Evolutionary conservation across 2,888 invertebrate species (phyloP).

Genomic region (Machimus atricapillus): DNA sequence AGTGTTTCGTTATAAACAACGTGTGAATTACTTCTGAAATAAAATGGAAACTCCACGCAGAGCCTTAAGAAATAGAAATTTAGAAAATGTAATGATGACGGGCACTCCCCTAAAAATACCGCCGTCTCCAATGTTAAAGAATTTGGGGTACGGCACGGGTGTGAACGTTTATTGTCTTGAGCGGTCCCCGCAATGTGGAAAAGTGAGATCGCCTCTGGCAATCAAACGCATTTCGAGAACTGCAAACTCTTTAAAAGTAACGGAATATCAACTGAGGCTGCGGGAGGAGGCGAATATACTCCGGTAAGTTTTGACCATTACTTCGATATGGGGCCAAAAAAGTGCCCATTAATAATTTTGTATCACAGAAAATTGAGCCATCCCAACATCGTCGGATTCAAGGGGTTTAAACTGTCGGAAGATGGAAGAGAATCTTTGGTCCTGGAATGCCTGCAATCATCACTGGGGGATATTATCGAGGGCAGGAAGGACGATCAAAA

Average conservation of each 20-base stretch:
- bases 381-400: slow-evolving; percentile 84
- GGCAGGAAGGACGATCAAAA: slow-evolving; percentile 66
- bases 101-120: slow-evolving; percentile 67
- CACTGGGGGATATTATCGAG: slow-evolving; percentile 79
- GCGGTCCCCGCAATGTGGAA: slow-evolving; percentile 73
- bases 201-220: slow-evolving; percentile 84
- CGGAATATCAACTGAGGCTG: slow-evolving; percentile 66
- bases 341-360: neutral
- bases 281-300: slow-evolving; percentile 76
- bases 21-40: neutral
- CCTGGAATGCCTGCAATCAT: slow-evolving; percentile 79
- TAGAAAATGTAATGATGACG: slow-evolving; percentile 52
- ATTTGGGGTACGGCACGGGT: slow-evolving; percentile 81
- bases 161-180: slow-evolving; percentile 79
- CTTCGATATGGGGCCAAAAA: neutral
- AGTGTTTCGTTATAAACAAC: neutral
- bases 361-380: slow-evolving; percentile 68
- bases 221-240: slow-evolving; percentile 73
- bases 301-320: slow-evolving; percentile 55
- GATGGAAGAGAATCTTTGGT: slow-evolving; percentile 69
- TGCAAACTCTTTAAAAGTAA: slow-evolving; percentile 16
- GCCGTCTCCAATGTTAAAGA: slow-evolving; percentile 75
- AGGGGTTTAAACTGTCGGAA: slow-evolving; percentile 62
- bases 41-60: slow-evolving; percentile 54
- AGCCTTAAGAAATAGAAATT: slow-evolving; percentile 52